Percentiles rank a stretch among this genome's conserved stretches.
phyloP scores from a whole-genome alignment of 1,140 invertebrate genomes.

The Elysia chlorotica region DNA sequence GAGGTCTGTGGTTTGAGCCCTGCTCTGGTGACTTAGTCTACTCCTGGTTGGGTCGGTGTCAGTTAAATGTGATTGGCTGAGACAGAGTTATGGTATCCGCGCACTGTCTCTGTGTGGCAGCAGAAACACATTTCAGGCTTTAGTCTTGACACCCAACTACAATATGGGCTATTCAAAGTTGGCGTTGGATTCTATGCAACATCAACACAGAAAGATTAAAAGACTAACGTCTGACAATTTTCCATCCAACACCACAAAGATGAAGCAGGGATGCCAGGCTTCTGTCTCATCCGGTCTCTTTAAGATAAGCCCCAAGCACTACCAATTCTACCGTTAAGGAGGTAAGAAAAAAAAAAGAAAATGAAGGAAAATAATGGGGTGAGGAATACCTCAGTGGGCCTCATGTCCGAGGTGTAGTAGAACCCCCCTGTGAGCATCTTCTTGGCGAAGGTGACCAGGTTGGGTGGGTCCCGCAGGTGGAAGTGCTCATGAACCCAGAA shows the following conservation, averaged over 20 bases:
- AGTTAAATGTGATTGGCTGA: neutral
- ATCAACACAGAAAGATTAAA: neutral
- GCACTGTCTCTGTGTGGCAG: no score
- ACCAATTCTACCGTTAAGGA: neutral
- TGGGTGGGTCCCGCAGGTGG: conserved; percentile 81
- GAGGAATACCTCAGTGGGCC: conserved; percentile 65
- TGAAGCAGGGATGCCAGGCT: neutral
- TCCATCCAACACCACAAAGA: neutral
- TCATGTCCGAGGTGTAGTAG: conserved; percentile 79
- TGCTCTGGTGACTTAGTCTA: no score
- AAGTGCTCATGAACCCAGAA: conserved; percentile 99
- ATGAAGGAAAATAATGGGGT: neutral
- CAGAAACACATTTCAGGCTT: no score
- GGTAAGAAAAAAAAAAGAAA: neutral
- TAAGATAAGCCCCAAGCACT: neutral
- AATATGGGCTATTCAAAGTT: neutral
- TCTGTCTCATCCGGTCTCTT: neutral
- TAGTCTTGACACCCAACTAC: neutral
- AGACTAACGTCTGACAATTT: neutral
- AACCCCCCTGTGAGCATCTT: conserved; percentile 97
- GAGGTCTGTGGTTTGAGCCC: no score
- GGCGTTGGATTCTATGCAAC: neutral
- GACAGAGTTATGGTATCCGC: no score
- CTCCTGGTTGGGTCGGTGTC: no score
- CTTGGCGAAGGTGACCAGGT: conserved; percentile 97